Percentiles rank a stretch among this genome's conserved stretches.
These are phyloP conservation scores for Periophthalmus modestus DNA, from an alignment of 2,113 vertebrate species.

Conservation along the genomic window DNA sequence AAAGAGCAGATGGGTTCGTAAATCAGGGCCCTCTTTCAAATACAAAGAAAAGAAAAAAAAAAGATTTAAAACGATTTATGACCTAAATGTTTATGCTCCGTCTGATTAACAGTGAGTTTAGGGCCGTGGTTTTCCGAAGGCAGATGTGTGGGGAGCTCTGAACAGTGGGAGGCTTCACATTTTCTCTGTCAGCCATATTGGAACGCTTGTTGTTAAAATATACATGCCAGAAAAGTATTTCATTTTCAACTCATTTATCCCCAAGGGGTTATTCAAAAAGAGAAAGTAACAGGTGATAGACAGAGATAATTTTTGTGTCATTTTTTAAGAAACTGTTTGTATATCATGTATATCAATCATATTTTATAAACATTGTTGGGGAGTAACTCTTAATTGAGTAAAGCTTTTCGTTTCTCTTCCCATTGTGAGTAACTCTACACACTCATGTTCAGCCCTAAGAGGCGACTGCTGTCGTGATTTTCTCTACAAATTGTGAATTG, in stretches of 20 bases:
- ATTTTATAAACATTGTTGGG: too few relatives aligned
- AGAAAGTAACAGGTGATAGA: not conserved
- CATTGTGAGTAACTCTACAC: too few relatives aligned
- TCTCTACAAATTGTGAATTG: too few relatives aligned
- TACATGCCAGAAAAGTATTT: not conserved
- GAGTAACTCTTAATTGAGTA: too few relatives aligned
- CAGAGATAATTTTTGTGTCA: too few relatives aligned
- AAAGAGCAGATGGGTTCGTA: constrained; percentile 49
- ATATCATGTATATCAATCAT: too few relatives aligned
- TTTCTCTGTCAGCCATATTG: not conserved
- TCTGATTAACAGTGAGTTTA: constrained; percentile 23
- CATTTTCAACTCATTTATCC: not conserved
- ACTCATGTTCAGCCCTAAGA: too few relatives aligned
- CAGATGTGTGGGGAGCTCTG: not conserved
- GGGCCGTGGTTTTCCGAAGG: constrained; percentile 4
- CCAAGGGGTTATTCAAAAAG: not conserved
- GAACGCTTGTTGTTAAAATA: not conserved
- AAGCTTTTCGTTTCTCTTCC: too few relatives aligned
- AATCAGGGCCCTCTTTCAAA: constrained; percentile 41
- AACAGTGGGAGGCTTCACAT: not conserved
- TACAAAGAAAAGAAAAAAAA: not conserved
- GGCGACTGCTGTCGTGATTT: too few relatives aligned
- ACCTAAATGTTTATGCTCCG: constrained; percentile 28
- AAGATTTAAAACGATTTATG: constrained; percentile 11
- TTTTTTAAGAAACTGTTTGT: too few relatives aligned